Evolutionary conservation across 2,113 vertebrate species (phyloP).

Genomic region (Planiliza haematocheilus): DNA sequence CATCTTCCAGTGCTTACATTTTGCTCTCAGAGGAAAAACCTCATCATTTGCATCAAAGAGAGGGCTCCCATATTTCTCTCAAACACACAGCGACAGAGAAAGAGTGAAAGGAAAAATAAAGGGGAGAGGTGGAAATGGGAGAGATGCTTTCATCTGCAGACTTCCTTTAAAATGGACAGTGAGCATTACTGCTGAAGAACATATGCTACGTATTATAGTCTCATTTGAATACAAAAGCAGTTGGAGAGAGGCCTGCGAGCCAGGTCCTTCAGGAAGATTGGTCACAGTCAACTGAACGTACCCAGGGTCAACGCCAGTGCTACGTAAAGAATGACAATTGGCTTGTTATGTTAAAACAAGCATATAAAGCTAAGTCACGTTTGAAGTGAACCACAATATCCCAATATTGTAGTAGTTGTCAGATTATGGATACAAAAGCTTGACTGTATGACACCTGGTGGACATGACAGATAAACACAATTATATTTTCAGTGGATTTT

Average conservation of each 20-base stretch:
- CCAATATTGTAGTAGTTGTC: constrained; percentile 48
- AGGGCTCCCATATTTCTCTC: constrained; percentile 75
- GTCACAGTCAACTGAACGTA: constrained; percentile 72
- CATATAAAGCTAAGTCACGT: constrained; percentile 54
- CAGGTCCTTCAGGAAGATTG: constrained; percentile 68
- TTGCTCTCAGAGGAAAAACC: constrained; percentile 69
- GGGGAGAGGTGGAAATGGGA: constrained; percentile 66
- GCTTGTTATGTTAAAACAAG: constrained; percentile 66
- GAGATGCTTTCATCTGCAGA: constrained; percentile 77
- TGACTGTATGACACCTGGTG: constrained; percentile 44
- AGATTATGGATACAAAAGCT: constrained; percentile 48
- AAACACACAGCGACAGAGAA: constrained; percentile 52
- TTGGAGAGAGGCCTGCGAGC: constrained; percentile 59
- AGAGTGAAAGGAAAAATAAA: constrained; percentile 45
- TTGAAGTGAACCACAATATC: constrained; percentile 61
- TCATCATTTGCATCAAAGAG: constrained; percentile 79
- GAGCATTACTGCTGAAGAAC: constrained; percentile 71
- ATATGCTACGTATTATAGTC: constrained; percentile 81
- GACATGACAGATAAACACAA: constrained; percentile 34
- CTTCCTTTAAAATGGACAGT: constrained; percentile 75
- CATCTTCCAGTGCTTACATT: constrained; percentile 69
- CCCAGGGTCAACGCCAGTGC: constrained; percentile 56
- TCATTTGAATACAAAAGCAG: constrained; percentile 85
- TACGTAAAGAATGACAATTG: constrained; percentile 63
- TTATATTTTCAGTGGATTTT: constrained; percentile 33